Conservation (phyloP, 2,888 invertebrate genomes). For the Agrotis segetum region DNA sequence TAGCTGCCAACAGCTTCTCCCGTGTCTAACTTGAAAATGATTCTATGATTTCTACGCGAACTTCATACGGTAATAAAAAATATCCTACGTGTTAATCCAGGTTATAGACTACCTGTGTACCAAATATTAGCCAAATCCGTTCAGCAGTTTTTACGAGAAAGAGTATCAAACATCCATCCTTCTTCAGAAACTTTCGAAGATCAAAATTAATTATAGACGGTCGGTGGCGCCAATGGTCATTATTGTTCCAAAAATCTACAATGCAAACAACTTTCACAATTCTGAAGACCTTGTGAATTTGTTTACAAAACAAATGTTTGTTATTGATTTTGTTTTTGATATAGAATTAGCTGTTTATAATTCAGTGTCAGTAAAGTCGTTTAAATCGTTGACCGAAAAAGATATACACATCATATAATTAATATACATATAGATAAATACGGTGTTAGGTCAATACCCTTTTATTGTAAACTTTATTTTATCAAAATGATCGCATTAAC, state of each 20-base stretch:
- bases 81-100: too few relatives aligned
- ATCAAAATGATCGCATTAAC: conserved; percentile 5
- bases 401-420: background rate
- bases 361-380: conserved; percentile 43
- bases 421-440: conserved; percentile 27
- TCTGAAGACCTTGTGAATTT: background rate
- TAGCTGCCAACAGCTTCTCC: too few relatives aligned
- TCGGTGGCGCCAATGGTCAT: background rate
- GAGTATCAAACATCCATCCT: too few relatives aligned
- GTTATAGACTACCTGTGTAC: too few relatives aligned
- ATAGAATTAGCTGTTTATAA: conserved; percentile 27
- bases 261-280: background rate
- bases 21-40: too few relatives aligned
- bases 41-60: too few relatives aligned
- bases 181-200: too few relatives aligned
- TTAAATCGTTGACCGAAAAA: conserved; percentile 47
- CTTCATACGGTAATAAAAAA: too few relatives aligned
- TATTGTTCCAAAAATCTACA: background rate
- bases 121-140: too few relatives aligned
- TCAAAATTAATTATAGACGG: background rate
- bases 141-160: too few relatives aligned
- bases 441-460: conserved; percentile 30
- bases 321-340: conserved; percentile 17
- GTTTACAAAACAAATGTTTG: conserved; percentile 39
- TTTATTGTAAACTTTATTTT: conserved; percentile 8